A percentile compares a stretch with the other conserved stretches of the same genome.
These are phyloP conservation scores for Anoncus sp. DNA, from an alignment of 2,888 invertebrate genomes.

Conservation along the genomic window DNA sequence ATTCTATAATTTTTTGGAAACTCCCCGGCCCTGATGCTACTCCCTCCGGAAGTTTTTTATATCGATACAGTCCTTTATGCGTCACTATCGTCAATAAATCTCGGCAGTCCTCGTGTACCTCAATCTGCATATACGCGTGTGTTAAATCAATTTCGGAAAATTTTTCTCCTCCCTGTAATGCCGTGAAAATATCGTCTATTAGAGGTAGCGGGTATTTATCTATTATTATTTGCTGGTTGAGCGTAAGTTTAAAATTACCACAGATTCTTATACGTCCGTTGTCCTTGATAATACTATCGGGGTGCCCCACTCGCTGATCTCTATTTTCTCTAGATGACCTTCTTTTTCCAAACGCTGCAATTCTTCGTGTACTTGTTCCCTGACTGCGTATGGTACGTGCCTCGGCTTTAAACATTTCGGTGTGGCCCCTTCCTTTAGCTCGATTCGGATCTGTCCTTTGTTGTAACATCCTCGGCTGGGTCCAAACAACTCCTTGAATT, in stretches of 20 bases:
- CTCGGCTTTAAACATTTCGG: conserved; percentile 63
- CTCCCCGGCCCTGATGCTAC: conserved; percentile 42
- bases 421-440: conserved; percentile 51
- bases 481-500: background rate
- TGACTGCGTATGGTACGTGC: conserved; percentile 41
- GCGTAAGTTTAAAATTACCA: conserved; percentile 70
- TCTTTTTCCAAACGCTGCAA: conserved; percentile 43
- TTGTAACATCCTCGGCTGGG: conserved; percentile 29
- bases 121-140: conserved; percentile 66
- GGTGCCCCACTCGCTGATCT: conserved; percentile 70
- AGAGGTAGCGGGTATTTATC: conserved; percentile 70
- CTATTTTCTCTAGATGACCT: conserved; percentile 62
- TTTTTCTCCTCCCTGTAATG: conserved; percentile 69
- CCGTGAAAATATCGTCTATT: conserved; percentile 67
- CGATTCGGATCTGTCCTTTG: conserved; percentile 36
- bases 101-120: conserved; percentile 5
- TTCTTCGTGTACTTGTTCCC: conserved; percentile 45
- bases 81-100: conserved; percentile 29
- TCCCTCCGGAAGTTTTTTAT: conserved; percentile 39
- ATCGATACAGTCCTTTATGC: conserved; percentile 33
- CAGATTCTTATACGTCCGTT: conserved; percentile 53
- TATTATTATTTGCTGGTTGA: conserved; percentile 72
- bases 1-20: conserved; percentile 18
- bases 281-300: conserved; percentile 71
- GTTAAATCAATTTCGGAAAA: conserved; percentile 79